Evolutionary conservation across 2,797 vertebrate genomes (phyloP).

Genomic region (Sarcoramphus papa): DNA sequence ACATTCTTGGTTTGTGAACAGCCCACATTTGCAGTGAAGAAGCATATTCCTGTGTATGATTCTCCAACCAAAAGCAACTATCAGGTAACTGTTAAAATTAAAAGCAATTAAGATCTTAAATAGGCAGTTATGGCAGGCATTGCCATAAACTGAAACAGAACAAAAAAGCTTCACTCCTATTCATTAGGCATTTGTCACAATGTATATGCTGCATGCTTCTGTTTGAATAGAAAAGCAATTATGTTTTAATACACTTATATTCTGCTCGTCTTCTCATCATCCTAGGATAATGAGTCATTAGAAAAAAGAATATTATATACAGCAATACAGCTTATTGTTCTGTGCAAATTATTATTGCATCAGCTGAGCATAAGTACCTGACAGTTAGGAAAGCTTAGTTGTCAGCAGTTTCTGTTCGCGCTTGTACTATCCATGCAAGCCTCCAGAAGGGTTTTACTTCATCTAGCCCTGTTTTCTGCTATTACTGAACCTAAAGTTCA

Average conservation of each 20-base stretch:
- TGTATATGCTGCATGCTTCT: neutral
- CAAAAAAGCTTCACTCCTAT: neutral
- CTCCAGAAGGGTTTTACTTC: neutral
- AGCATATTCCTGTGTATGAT: neutral
- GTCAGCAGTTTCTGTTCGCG: constrained; percentile 5
- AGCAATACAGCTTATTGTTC: constrained; percentile 18
- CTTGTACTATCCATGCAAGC: neutral
- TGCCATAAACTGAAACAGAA: neutral
- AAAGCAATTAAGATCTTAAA: constrained; percentile 31
- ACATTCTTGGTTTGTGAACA: neutral
- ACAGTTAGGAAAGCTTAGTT: neutral
- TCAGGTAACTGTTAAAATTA: constrained; percentile 4
- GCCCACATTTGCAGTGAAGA: neutral
- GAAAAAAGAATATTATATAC: constrained; percentile 60
- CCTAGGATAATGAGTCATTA: constrained; percentile 54
- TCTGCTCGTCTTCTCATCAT: constrained; percentile 50
- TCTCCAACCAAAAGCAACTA: neutral
- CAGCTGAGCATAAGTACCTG: constrained; percentile 14
- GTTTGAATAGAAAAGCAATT: constrained; percentile 63
- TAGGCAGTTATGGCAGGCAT: neutral
- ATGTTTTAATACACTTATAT: constrained; percentile 58
- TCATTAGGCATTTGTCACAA: constrained; percentile 37
- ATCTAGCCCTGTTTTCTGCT: neutral
- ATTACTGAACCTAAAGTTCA: neutral
- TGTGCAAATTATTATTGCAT: constrained; percentile 11